Conservation (phyloP, 2,888 invertebrate genomes). For the Hirudinaria manillensis region DNA sequence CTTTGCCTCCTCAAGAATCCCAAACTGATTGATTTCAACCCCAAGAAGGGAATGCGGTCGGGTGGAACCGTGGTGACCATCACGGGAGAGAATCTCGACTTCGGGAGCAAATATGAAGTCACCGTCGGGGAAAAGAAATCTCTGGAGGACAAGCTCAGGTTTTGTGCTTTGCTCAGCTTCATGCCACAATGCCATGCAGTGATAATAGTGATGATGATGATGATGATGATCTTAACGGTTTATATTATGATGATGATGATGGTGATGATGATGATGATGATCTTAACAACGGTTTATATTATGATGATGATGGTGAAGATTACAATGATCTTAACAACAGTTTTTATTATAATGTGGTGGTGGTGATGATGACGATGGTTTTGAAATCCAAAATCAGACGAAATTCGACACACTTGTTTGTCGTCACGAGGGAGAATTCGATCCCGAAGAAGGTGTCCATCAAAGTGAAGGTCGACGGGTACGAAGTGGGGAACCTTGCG, state of each 20-base stretch:
- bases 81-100: slow-evolving; percentile 25
- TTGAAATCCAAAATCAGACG: slow-evolving; percentile 5
- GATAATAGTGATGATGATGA: too few species aligned
- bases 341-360: background rate
- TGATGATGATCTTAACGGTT: too few species aligned
- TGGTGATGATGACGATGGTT: too few species aligned
- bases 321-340: background rate
- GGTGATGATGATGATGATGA: too few species aligned
- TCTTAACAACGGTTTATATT: background rate
- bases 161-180: background rate
- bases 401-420: slow-evolving; percentile 22
- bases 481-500: background rate
- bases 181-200: too few species aligned
- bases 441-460: background rate
- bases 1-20: slow-evolving; percentile 4
- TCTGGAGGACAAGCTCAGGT: slow-evolving; percentile 12
- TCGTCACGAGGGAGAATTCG: slow-evolving; percentile 1
- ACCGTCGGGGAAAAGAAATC: background rate
- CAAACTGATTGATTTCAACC: slow-evolving; percentile 4
- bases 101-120: slow-evolving; percentile 20
- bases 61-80: slow-evolving; percentile 29
- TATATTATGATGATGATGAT: too few species aligned
- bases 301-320: background rate
- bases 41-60: slow-evolving; percentile 15
- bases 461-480: slow-evolving; percentile 5